Evolutionary conservation across 2,797 vertebrate species (phyloP).

Genomic region (Hypotaenidia okinawae): DNA sequence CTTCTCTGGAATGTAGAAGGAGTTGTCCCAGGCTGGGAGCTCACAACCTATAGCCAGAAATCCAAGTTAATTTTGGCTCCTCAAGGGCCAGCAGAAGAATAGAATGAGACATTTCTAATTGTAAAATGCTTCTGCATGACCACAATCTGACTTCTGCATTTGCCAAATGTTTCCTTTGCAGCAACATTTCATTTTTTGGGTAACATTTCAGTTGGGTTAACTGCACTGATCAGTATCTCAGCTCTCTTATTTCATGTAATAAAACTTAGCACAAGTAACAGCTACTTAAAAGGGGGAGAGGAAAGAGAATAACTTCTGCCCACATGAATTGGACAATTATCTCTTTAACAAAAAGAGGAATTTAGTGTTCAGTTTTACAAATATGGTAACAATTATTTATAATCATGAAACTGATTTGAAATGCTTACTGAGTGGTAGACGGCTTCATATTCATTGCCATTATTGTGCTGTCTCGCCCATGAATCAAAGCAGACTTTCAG

Average conservation of each 20-base stretch:
- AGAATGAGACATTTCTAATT: conserved; percentile 30
- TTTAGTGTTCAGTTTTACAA: conserved; percentile 50
- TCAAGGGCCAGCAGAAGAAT: conserved; percentile 22
- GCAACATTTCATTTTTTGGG: conserved; percentile 31
- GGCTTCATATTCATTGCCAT: conserved; percentile 27
- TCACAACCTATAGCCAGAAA: not conserved
- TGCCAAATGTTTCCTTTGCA: conserved; percentile 38
- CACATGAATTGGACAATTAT: conserved; percentile 41
- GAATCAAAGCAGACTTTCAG: conserved; percentile 62
- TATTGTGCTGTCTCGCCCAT: conserved; percentile 18
- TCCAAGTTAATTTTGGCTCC: conserved; percentile 12
- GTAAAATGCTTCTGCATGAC: conserved; percentile 21
- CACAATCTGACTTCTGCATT: conserved; percentile 36
- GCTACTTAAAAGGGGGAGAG: conserved; percentile 9
- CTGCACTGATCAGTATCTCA: conserved; percentile 26
- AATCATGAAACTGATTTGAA: conserved; percentile 50
- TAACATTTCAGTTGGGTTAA: conserved; percentile 41
- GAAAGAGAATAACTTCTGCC: conserved; percentile 23
- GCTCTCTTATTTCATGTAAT: conserved; percentile 44
- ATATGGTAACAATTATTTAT: conserved; percentile 56
- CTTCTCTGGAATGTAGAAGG: not conserved
- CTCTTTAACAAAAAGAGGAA: conserved; percentile 46
- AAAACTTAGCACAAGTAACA: conserved; percentile 13
- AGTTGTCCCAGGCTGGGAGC: not conserved
- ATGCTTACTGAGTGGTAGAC: conserved; percentile 41